Conservation (phyloP, 2,888 invertebrate species). For the Sinopyrophorus schimmeli region DNA sequence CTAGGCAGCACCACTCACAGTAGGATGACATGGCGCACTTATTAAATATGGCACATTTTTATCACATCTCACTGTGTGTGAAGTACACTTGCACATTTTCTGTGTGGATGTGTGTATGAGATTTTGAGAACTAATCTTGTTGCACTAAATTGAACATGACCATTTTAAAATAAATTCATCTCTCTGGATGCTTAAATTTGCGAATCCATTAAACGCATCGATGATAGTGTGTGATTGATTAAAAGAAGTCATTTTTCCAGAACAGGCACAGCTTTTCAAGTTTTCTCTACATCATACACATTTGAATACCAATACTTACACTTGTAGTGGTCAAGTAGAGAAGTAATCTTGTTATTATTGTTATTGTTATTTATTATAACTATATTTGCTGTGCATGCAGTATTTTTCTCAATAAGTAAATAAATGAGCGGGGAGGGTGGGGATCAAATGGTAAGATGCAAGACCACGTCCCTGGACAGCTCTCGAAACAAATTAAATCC, state of each 20-base stretch:
- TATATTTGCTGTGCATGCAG: slow-evolving; percentile 23
- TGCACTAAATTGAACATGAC: slow-evolving; percentile 4
- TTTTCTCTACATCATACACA: slow-evolving; percentile 53
- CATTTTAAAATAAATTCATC: slow-evolving; percentile 4
- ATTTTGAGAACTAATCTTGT: slow-evolving; percentile 19
- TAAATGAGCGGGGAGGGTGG: too few relatives aligned
- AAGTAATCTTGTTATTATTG: slow-evolving; percentile 19
- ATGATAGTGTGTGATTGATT: not conserved
- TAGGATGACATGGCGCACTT: slow-evolving; percentile 58
- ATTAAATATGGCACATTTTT: slow-evolving; percentile 52
- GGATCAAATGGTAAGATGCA: too few relatives aligned
- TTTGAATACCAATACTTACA: slow-evolving; percentile 72
- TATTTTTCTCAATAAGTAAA: not conserved
- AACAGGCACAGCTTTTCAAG: slow-evolving; percentile 36
- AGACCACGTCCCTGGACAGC: too few relatives aligned
- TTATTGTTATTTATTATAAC: too few relatives aligned
- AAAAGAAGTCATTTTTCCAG: not conserved
- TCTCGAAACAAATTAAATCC: too few relatives aligned
- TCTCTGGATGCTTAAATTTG: too few relatives aligned
- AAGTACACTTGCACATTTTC: slow-evolving; percentile 55
- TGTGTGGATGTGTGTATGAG: slow-evolving; percentile 50
- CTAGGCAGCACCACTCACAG: slow-evolving; percentile 55
- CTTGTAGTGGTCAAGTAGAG: slow-evolving; percentile 18
- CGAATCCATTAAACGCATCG: too few relatives aligned
- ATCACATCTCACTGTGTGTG: slow-evolving; percentile 45